phyloP scores from a whole-genome alignment of 2,797 vertebrate species.

The Sibirionetta formosa region DNA sequence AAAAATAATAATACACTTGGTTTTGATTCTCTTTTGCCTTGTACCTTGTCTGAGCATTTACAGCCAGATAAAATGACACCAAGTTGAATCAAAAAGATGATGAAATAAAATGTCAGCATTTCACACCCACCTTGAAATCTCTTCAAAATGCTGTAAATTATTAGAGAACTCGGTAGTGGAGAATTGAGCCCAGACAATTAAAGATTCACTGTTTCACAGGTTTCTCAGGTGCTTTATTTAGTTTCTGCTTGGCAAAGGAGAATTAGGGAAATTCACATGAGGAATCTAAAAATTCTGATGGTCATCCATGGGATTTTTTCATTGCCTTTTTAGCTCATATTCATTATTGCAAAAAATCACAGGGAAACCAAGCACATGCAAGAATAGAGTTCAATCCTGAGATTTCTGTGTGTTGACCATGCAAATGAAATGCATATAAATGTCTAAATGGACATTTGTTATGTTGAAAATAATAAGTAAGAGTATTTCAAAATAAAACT shows the following conservation, averaged over 20 bases:
- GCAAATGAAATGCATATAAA: conserved; percentile 21
- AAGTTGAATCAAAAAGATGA: conserved; percentile 55
- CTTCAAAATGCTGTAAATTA: conserved; percentile 35
- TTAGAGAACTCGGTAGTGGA: background rate
- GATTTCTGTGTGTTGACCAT: background rate
- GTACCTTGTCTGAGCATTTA: background rate
- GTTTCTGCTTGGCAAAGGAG: background rate
- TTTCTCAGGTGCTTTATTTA: background rate
- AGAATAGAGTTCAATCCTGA: background rate
- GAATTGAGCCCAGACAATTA: background rate
- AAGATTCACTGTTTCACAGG: background rate
- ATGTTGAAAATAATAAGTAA: conserved; percentile 13
- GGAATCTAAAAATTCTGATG: background rate
- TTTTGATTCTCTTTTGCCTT: background rate
- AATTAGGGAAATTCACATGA: conserved; percentile 21
- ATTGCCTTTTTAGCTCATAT: background rate
- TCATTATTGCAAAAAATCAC: background rate
- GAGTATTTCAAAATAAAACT: conserved; percentile 53
- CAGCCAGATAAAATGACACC: conserved; percentile 17
- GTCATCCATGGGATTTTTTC: background rate
- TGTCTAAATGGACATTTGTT: conserved; percentile 28
- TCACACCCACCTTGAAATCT: conserved; percentile 23
- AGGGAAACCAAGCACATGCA: conserved; percentile 2
- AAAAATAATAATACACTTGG: background rate
- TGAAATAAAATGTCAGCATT: conserved; percentile 29